phyloP scores from a whole-genome alignment of 2,113 vertebrate genomes.

The human (Homo sapiens) region DNA sequence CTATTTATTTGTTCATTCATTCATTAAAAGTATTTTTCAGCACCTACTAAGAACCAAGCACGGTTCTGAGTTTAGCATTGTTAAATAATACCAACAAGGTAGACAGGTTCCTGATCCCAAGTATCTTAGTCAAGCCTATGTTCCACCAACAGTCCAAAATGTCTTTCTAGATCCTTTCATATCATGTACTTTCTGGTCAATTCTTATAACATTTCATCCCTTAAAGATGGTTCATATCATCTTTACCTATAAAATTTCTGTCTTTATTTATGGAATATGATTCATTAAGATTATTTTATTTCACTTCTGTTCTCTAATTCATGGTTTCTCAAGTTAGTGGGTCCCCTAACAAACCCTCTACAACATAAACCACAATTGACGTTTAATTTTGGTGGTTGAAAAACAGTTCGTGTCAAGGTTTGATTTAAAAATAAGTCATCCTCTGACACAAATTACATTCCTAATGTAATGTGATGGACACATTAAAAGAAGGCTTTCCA shows the following conservation, averaged over 20 bases:
- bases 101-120: not conserved
- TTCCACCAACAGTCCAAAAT: not conserved
- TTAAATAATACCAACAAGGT: not conserved
- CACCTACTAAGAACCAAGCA: not conserved
- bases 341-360: not conserved
- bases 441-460: not conserved
- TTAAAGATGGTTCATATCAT: not conserved
- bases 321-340: not conserved
- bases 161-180: not conserved
- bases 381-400: not conserved
- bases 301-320: not conserved
- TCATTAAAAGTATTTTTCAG: not conserved
- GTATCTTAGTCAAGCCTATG: not conserved
- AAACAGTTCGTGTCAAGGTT: not conserved
- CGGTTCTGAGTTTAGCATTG: not conserved
- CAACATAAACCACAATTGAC: not conserved
- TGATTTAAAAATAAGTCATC: not conserved
- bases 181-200: not conserved
- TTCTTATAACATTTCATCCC: not conserved
- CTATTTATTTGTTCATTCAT: not conserved
- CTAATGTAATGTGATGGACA: not conserved
- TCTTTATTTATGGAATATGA: not conserved
- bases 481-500: not conserved
- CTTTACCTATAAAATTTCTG: not conserved
- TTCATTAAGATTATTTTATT: slow-evolving; percentile 31